Conservation (phyloP, 2,888 invertebrate species). For the Stramonita haemastoma region DNA sequence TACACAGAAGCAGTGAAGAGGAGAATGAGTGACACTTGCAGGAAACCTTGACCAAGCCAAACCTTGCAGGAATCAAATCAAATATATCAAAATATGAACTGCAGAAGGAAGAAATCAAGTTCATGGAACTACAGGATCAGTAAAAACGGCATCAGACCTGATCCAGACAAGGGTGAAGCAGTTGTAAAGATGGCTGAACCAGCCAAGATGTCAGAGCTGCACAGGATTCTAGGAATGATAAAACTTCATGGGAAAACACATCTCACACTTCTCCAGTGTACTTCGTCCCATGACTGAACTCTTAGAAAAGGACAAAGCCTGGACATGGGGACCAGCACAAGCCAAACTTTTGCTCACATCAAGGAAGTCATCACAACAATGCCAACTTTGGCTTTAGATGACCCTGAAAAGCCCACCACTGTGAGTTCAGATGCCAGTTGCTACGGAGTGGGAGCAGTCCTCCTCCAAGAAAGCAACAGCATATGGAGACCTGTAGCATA, state of each 20-base stretch:
- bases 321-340: conserved; percentile 21
- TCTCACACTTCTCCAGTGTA: background rate
- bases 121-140: conserved; percentile 9
- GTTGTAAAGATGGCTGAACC: conserved; percentile 1
- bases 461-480: background rate
- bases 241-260: conserved; percentile 2
- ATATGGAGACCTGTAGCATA: background rate
- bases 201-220: background rate
- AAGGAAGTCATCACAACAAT: background rate
- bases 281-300: conserved; percentile 7
- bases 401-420: background rate
- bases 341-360: background rate
- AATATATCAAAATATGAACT: background rate
- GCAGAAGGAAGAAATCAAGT: background rate
- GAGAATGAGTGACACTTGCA: background rate
- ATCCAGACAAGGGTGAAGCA: conserved; percentile 15
- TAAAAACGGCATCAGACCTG: conserved; percentile 18
- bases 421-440: conserved; percentile 6
- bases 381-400: conserved; percentile 14
- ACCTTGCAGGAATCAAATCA: background rate
- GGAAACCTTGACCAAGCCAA: background rate
- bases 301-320: conserved; percentile 7
- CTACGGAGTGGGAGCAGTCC: background rate
- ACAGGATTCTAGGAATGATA: conserved; percentile 10
- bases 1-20: conserved; percentile 39